Conservation (phyloP, 2,113 vertebrate species). For the Ageneiosus marmoratus region DNA sequence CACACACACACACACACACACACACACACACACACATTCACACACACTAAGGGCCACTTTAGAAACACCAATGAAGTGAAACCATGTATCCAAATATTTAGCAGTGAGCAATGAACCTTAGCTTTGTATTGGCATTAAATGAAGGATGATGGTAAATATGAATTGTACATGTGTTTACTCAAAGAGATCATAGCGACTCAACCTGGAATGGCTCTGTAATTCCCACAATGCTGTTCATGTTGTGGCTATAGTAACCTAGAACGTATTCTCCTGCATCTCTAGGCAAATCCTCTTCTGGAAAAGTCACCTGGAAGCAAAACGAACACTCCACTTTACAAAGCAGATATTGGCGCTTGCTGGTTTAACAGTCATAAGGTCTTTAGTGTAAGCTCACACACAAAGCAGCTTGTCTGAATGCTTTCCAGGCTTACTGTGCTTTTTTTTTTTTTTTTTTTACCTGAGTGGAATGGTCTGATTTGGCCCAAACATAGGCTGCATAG, state of each 20-base stretch:
- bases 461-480: constrained; percentile 78
- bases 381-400: constrained; percentile 14
- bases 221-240: constrained; percentile 85
- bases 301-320: constrained; percentile 78
- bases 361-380: constrained; percentile 2
- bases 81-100: not conserved
- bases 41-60: too few species aligned
- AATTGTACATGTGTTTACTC: too few species aligned
- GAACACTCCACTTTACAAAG: not conserved
- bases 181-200: constrained; percentile 29
- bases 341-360: not conserved
- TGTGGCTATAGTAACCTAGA: constrained; percentile 91
- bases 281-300: constrained; percentile 89
- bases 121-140: not conserved
- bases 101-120: not conserved
- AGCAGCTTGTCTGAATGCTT: constrained; percentile 11
- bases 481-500: constrained; percentile 90
- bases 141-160: too few species aligned
- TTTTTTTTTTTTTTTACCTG: constrained; percentile 53
- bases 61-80: too few species aligned
- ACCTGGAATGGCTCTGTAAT: constrained; percentile 94
- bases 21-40: too few species aligned
- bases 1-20: too few species aligned
- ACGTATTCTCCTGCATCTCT: constrained; percentile 91
- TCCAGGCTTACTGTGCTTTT: not conserved